Base-by-base conservation (phyloP, 2,113 vertebrate genomes). In the Peromyscus maniculatus region DNA sequence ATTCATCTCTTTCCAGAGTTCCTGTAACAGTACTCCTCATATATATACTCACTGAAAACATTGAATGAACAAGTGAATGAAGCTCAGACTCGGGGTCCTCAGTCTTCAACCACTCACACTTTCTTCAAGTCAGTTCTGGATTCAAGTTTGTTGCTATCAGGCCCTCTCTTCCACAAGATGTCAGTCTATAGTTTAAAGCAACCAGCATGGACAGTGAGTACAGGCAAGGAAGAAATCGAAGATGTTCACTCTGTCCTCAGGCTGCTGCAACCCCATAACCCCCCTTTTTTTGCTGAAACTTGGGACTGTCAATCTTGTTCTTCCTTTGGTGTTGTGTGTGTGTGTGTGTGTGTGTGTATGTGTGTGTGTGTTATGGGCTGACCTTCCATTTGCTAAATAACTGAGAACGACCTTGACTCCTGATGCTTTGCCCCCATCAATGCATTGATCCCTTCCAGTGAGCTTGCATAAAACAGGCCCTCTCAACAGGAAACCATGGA, bases 161-260 rank as follows among this genome's bases (percentile, higher is more conserved):
- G 17, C 22, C 91, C 87, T 82, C 28, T 96, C 82, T 82, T 87
- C 55, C 16, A 71, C 52, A 92, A 82, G 22, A 49, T 2, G 89
- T 55, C 64, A 74, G 26, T 46, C 93, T 66, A 79, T 93, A 84
- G 33, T 84, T 80, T 79, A 89, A 88, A 93, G 67, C 71, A 91
- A 80, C 39, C 57, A 49, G 21, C 24, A 28, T 46, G 24, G 57
- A 66, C 39, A 21, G 13, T 4, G 24, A 43, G 26, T 86, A 26
- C 19, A 39, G 59, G 39, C 36, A 31, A 19, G 39, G 39, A 66
- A 39, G 39, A 66, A 46, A 46, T 19, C 1, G 8, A 66, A 66
- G 83, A 86, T 19, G 83, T 5, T 84, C n/a, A 82, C 21, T 22
- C n/a, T 43, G 12, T 62, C 39, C 28, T 43, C 80, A 39, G 16